phyloP scores from a whole-genome alignment of 2,888 invertebrate species.

The Pomacea canaliculata region DNA sequence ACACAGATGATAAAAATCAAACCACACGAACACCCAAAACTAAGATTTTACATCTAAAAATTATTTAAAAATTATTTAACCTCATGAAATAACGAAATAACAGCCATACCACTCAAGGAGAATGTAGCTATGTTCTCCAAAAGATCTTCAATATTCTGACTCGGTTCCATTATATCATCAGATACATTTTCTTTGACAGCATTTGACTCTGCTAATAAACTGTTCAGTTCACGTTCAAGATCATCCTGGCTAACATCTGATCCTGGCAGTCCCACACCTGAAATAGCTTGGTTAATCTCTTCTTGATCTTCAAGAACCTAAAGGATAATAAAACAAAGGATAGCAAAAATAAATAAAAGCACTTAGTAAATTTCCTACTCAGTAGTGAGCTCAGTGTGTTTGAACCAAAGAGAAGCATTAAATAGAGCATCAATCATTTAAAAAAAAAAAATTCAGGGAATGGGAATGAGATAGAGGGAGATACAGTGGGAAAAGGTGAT shows the following conservation, averaged over 20 bases:
- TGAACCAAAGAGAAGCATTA: not conserved
- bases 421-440: not conserved
- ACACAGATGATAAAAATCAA: too few relatives aligned
- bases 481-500: too few relatives aligned
- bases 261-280: constrained; percentile 19
- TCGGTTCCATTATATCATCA: not conserved
- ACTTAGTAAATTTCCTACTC: not conserved
- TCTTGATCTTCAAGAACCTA: constrained; percentile 36
- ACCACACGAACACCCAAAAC: too few relatives aligned
- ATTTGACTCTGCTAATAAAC: constrained; percentile 7
- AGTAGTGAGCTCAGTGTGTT: not conserved
- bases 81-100: not conserved
- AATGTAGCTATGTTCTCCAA: not conserved
- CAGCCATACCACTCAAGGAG: constrained; percentile 2
- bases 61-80: too few relatives aligned
- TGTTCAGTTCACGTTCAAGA: constrained; percentile 22
- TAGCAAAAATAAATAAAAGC: not conserved
- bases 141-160: not conserved
- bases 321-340: not conserved
- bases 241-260: constrained; percentile 22
- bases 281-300: constrained; percentile 31
- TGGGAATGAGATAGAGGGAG: too few relatives aligned
- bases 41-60: too few relatives aligned
- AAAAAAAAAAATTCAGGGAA: not conserved
- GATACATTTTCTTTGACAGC: not conserved